Percentiles rank a stretch among this genome's conserved stretches.
These are phyloP conservation scores for Leptinotarsa undecemlineata DNA, from an alignment of 1,140 invertebrate species.

Conservation along the genomic window DNA sequence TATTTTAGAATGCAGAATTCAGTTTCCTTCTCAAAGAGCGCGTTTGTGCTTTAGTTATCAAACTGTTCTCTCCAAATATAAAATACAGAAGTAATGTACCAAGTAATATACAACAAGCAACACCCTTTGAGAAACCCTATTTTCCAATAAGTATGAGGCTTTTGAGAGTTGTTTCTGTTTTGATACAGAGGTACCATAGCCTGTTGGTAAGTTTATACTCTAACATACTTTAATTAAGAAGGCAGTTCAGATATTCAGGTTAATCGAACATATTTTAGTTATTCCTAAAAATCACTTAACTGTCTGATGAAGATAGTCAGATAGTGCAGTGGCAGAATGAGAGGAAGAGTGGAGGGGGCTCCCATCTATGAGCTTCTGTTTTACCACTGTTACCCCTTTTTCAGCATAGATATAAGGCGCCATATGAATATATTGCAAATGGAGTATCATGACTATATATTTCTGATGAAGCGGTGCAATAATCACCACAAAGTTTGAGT, in stretches of 20 bases:
- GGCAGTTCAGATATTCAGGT: no score
- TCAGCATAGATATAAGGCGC: no score
- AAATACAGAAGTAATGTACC: slow-evolving; percentile 75
- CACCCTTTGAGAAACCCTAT: slow-evolving; percentile 85
- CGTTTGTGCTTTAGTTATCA: slow-evolving; percentile 96
- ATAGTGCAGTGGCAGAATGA: no score
- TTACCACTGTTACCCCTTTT: no score
- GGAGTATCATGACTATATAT: no score
- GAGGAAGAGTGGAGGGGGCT: no score
- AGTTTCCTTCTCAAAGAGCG: slow-evolving; percentile 93
- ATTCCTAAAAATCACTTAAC: neutral
- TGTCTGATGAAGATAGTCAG: no score
- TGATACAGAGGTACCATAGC: slow-evolving; percentile 92
- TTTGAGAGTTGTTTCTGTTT: slow-evolving; percentile 87
- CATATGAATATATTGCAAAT: no score
- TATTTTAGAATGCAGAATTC: slow-evolving; percentile 88
- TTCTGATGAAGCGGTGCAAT: no score
- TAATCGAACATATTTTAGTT: neutral
- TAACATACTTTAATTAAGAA: neutral
- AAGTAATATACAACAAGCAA: slow-evolving; percentile 61
- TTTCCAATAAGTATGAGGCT: slow-evolving; percentile 96
- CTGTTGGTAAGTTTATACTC: slow-evolving; percentile 72
- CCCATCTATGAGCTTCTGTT: no score
- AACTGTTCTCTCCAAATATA: slow-evolving; percentile 95
- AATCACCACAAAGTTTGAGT: no score